A percentile compares a stretch with the other conserved stretches of the same genome.
Evolutionary conservation across 2,888 invertebrate species (phyloP).

Genomic region (Chymomyza amoena): DNA sequence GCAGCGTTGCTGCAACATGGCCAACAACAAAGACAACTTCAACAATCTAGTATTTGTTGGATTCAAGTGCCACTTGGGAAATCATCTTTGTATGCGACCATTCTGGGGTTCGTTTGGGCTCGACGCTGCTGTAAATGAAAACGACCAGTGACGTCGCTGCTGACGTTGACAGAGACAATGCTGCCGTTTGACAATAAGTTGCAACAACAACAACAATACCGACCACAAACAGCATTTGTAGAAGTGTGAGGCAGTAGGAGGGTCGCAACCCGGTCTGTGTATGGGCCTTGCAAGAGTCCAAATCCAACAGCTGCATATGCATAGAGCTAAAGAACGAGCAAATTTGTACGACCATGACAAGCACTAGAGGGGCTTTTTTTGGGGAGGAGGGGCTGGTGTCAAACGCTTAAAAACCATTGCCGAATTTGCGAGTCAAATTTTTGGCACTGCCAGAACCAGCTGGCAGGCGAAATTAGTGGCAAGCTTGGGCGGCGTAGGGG

Average conservation of each 20-base stretch:
- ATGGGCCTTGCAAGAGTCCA: neutral
- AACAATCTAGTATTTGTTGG: conserved; percentile 56
- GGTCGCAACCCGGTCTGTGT: too few relatives aligned
- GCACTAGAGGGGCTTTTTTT: neutral
- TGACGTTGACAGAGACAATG: conserved; percentile 39
- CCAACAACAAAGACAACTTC: conserved; percentile 33
- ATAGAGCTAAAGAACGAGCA: neutral
- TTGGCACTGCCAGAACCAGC: conserved; percentile 1
- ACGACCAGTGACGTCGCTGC: conserved; percentile 33
- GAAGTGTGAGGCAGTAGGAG: neutral
- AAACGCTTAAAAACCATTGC: conserved; percentile 36
- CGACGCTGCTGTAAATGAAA: conserved; percentile 61
- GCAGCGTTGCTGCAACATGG: conserved; percentile 51
- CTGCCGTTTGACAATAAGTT: conserved; percentile 44
- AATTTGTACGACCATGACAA: neutral
- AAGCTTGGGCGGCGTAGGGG: conserved; percentile 2
- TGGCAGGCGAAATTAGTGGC: conserved; percentile 3
- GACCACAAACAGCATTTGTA: neutral
- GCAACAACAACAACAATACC: conserved; percentile 19
- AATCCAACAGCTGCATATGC: conserved; percentile 6
- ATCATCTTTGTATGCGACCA: conserved; percentile 61
- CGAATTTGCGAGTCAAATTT: conserved; percentile 64
- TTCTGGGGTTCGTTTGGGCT: conserved; percentile 6
- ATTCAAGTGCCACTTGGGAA: conserved; percentile 70
- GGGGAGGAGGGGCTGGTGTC: neutral